phyloP scores from a whole-genome alignment of 2,797 vertebrate genomes.

The Ctenopoma kingsleyae region DNA sequence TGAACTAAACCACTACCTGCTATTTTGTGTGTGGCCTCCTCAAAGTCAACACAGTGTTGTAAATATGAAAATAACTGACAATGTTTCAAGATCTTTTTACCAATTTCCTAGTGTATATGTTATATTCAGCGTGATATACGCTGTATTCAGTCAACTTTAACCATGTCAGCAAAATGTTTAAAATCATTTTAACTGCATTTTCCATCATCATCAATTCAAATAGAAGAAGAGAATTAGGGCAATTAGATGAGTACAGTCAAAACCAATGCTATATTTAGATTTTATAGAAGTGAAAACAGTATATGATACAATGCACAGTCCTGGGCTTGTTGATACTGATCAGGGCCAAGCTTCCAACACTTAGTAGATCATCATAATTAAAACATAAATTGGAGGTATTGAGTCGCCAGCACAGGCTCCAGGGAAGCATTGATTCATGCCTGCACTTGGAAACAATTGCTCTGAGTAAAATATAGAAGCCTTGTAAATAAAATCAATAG shows the following conservation, averaged over 20 bases:
- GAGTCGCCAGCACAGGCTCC: constrained; percentile 58
- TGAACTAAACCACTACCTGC: constrained; percentile 23
- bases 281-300: constrained; percentile 37
- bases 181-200: not conserved
- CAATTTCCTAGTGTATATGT: not conserved
- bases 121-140: too few species aligned
- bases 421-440: constrained; percentile 73
- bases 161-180: not conserved
- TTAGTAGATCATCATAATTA: constrained; percentile 82
- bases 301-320: constrained; percentile 14
- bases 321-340: constrained; percentile 38
- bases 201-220: constrained; percentile 13
- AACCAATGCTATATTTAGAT: not conserved
- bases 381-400: constrained; percentile 82
- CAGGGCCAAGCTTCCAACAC: constrained; percentile 48
- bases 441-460: constrained; percentile 78
- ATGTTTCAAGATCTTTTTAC: not conserved
- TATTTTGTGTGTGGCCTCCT: constrained; percentile 16
- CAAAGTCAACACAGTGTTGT: constrained; percentile 7
- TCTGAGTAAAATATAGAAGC: constrained; percentile 73
- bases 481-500: constrained; percentile 79
- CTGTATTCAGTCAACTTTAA: constrained; percentile 9
- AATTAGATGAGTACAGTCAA: constrained; percentile 23
- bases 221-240: not conserved
- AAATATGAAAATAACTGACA: constrained; percentile 16